Percentiles rank a stretch among this genome's conserved stretches.
Conservation (phyloP, 1,140 invertebrate species). For the Belonocnema kinseyi region DNA sequence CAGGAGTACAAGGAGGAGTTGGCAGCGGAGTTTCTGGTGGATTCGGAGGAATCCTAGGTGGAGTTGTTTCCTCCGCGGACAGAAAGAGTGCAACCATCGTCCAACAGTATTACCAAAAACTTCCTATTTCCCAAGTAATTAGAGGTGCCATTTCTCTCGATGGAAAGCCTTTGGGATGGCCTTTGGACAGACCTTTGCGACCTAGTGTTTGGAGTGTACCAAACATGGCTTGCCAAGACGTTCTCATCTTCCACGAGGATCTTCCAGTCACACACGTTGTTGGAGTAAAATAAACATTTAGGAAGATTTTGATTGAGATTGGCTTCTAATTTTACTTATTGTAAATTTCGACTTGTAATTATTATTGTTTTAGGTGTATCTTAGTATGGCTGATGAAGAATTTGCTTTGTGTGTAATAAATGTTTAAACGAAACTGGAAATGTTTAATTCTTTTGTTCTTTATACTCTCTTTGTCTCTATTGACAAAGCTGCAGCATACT, state of each 20-base stretch:
- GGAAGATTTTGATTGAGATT: not conserved
- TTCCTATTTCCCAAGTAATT: conserved; percentile 11
- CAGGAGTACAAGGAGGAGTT: conserved; percentile 13
- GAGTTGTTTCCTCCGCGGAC: not conserved
- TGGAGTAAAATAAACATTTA: conserved; percentile 13
- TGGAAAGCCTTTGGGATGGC: conserved; percentile 74
- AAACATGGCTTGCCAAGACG: conserved; percentile 66
- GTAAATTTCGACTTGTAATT: too few relatives aligned
- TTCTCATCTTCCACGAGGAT: conserved; percentile 71
- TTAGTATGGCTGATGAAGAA: too few relatives aligned
- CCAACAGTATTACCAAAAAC: not conserved
- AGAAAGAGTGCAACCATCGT: not conserved
- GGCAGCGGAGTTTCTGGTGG: not conserved
- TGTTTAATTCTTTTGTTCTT: too few relatives aligned
- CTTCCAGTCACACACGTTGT: conserved; percentile 45
- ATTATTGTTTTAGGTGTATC: too few relatives aligned
- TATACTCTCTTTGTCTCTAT: too few relatives aligned
- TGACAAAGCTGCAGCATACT: too few relatives aligned
- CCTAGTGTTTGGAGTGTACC: conserved; percentile 6
- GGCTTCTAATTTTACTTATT: too few relatives aligned
- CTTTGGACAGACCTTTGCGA: conserved; percentile 70
- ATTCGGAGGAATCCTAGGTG: conserved; percentile 31
- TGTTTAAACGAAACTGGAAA: too few relatives aligned
- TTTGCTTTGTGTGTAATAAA: too few relatives aligned
- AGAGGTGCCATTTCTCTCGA: not conserved